Evolutionary conservation across 2,797 vertebrate species (phyloP).

Genomic region (Pseudomugil gertrudae): DNA sequence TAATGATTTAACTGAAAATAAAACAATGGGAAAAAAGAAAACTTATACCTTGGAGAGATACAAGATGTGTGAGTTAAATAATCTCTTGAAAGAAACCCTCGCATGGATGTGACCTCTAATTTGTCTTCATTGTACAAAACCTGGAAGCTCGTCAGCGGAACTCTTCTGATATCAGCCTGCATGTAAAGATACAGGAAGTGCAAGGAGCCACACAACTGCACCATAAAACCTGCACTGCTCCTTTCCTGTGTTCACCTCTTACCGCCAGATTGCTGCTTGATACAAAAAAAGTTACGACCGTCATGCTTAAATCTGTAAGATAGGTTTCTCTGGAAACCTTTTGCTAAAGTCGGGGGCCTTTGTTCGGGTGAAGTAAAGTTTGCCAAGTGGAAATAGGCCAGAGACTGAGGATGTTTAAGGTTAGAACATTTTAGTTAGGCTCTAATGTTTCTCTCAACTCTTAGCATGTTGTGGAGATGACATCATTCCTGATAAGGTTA

Average conservation of each 20-base stretch:
- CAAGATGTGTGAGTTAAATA: constrained; percentile 4
- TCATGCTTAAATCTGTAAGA: constrained; percentile 43
- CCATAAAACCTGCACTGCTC: constrained; percentile 32
- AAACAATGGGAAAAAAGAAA: constrained; percentile 6
- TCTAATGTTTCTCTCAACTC: constrained; percentile 58
- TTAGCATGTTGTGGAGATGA: constrained; percentile 58
- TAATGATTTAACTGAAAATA: constrained; percentile 30
- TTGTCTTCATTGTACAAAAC: constrained; percentile 67
- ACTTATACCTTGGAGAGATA: not conserved
- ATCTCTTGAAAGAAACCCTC: constrained; percentile 24
- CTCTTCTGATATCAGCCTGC: constrained; percentile 47
- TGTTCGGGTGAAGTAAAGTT: constrained; percentile 25
- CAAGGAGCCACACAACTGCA: constrained; percentile 30
- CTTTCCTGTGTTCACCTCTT: constrained; percentile 64
- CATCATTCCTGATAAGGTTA: constrained; percentile 60
- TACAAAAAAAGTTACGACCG: constrained; percentile 36
- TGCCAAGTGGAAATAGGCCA: constrained; percentile 63
- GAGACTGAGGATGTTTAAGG: constrained; percentile 36
- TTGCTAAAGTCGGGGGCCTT: constrained; percentile 33
- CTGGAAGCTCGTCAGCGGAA: constrained; percentile 73
- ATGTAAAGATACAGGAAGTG: constrained; percentile 35
- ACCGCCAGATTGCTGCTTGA: constrained; percentile 32
- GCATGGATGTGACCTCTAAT: constrained; percentile 25
- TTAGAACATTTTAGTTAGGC: constrained; percentile 40
- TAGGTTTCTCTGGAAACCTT: constrained; percentile 46